phyloP scores from a whole-genome alignment of 2,797 vertebrate species.

The Phoxinus dragarum region DNA sequence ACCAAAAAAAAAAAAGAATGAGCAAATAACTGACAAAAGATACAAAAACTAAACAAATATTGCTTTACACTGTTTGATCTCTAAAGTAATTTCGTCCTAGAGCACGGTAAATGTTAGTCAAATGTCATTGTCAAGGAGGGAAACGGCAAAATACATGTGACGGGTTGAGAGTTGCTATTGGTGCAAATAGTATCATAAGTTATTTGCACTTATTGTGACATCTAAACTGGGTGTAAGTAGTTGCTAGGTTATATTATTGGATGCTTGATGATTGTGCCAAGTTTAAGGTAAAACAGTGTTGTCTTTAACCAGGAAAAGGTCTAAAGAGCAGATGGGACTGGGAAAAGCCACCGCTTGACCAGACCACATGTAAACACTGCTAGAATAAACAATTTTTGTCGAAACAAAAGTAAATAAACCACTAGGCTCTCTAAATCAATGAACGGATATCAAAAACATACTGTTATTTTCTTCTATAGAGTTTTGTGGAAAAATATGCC shows the following conservation, averaged over 20 bases:
- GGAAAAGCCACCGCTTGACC: background rate
- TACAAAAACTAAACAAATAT: background rate
- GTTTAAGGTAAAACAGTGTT: background rate
- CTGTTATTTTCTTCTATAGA: conserved; percentile 1
- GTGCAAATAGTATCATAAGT: background rate
- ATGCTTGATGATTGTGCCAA: background rate
- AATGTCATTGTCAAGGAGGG: background rate
- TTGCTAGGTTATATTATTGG: background rate
- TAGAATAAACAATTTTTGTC: background rate
- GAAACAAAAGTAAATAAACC: background rate
- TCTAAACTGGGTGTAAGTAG: background rate
- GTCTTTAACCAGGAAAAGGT: background rate
- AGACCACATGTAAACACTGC: background rate
- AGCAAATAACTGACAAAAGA: background rate
- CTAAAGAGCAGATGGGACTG: background rate
- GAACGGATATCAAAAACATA: background rate
- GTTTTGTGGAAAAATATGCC: background rate
- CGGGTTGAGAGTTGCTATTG: background rate
- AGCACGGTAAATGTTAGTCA: background rate
- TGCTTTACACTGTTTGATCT: background rate
- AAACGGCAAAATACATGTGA: background rate
- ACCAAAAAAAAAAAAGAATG: background rate
- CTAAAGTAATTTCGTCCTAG: background rate
- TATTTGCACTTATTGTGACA: background rate
- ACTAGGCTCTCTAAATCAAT: background rate